Conservation (phyloP, 2,113 vertebrate genomes). For the Antechinus flavipes region DNA sequence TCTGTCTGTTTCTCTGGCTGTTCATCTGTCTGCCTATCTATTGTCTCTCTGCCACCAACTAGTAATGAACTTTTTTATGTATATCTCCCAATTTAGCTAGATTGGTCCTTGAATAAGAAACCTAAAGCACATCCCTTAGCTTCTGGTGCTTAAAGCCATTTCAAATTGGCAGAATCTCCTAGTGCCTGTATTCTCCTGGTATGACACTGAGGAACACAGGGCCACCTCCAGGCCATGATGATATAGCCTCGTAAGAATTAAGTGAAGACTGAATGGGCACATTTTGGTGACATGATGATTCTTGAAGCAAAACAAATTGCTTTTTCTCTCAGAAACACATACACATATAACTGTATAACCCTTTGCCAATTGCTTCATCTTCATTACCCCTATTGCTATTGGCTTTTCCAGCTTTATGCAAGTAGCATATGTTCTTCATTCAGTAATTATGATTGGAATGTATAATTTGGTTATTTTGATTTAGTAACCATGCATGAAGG, state of each 20-base stretch:
- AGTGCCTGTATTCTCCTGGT: not conserved
- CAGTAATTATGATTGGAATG: not conserved
- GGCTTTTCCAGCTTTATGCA: not conserved
- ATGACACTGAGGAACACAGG: not conserved
- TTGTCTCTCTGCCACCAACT: not conserved
- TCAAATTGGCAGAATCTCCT: not conserved
- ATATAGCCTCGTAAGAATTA: not conserved
- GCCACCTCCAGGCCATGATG: not conserved
- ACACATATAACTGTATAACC: not conserved
- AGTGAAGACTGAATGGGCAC: not conserved
- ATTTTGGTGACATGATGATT: slow-evolving; percentile 20
- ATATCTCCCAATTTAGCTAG: not conserved
- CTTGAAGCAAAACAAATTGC: not conserved
- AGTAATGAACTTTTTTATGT: not conserved
- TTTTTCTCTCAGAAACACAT: slow-evolving; percentile 24
- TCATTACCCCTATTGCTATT: slow-evolving; percentile 29
- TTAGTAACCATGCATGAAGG: not conserved
- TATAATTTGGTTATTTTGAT: slow-evolving; percentile 45
- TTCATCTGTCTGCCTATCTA: not conserved
- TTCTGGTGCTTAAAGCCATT: not conserved
- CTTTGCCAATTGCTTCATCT: slow-evolving; percentile 4
- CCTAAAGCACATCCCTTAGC: not conserved
- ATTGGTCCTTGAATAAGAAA: not conserved
- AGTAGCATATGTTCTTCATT: slow-evolving; percentile 42
- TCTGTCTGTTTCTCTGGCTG: not conserved